Conservation (phyloP, 1,140 invertebrate genomes). For the Drosophila arizonae region DNA sequence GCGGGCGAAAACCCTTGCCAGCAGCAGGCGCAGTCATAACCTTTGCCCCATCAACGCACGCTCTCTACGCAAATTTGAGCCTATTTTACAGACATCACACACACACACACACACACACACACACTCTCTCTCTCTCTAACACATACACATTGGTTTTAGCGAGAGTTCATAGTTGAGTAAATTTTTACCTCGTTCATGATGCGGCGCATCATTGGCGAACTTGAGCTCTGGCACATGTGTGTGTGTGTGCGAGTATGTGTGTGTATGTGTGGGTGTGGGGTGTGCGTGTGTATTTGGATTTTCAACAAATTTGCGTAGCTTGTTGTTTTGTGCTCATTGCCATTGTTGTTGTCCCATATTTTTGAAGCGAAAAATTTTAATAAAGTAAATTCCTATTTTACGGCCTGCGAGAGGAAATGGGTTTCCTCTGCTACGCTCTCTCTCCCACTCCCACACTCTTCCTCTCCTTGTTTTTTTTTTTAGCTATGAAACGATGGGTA, state of each 20-base stretch:
- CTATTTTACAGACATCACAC: conserved; percentile 57
- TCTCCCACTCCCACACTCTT: background rate
- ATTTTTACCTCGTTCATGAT: conserved; percentile 76
- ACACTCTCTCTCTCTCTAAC: background rate
- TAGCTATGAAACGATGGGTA: conserved; percentile 15
- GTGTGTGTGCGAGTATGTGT: conserved; percentile 1
- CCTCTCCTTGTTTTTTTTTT: too few species aligned
- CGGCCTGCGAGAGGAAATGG: conserved; percentile 34
- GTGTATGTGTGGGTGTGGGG: conserved; percentile 8
- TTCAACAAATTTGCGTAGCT: conserved; percentile 57
- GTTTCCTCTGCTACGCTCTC: background rate
- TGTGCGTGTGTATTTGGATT: conserved; percentile 23
- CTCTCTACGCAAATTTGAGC: conserved; percentile 70
- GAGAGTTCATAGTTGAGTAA: conserved; percentile 77
- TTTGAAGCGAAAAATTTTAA: conserved; percentile 80
- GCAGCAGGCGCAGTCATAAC: conserved; percentile 58
- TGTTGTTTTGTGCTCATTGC: conserved; percentile 54
- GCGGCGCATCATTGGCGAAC: conserved; percentile 52
- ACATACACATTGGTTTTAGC: conserved; percentile 17
- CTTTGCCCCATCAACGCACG: conserved; percentile 54
- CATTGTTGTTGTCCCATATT: conserved; percentile 72
- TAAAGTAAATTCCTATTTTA: conserved; percentile 81
- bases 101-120: conserved; percentile 30
- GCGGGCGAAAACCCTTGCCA: conserved; percentile 55
- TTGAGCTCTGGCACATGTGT: conserved; percentile 10